Evolutionary conservation across 2,797 vertebrate genomes (phyloP), one percentile per base, ranked within the genome.

Genomic region (Falco concolor): DNA sequence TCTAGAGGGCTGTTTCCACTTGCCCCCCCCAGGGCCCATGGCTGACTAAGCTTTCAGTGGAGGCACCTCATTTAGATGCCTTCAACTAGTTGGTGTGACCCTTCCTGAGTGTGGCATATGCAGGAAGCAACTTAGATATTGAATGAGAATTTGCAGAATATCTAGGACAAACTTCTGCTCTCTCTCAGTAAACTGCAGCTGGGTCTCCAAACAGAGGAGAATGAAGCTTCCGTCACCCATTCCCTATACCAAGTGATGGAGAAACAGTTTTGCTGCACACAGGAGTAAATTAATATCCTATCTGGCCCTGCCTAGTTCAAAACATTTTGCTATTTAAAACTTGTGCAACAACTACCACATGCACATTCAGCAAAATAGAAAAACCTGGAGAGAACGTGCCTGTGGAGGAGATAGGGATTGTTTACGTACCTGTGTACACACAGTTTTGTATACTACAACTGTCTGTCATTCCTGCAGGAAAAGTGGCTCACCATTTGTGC

Each of bases 1-100:
- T 94, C 90, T 81, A 93, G 93, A 79, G 90, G 90, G 90, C 92
- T 94, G 88, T 65, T 74, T 96, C 54, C 75, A 40, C 32, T 95
- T 90, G 90, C 86, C 74, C 74, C 70, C 88, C 49, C 27, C 44
- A 60, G 19, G 4, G 16, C 70, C 52, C 12, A 49, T 14, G 6
- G 69, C 47, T 47, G 63, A 5, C n/a, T 18, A n/a, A 88, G 20
- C 11, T 91, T 68, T 73, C n/a, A 13, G 16, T 53, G 50, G 54
- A 79, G 47, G 9, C 1, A 1, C 12, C 36, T 89, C 40, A 18
- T 79, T 75, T 69, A 70, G 40, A 38, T 59, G 67, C 32, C 67
- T 70, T 91, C 79, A 81, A 32, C 17, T 21, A 78, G 28, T 64
- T 7, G 16, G 9, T 60, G 12, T 53, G 47, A 89, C 75, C 42